Percentiles rank a stretch among this genome's conserved stretches.
phyloP scores from a whole-genome alignment of 2,113 vertebrate genomes.

The Trachemys scripta region DNA sequence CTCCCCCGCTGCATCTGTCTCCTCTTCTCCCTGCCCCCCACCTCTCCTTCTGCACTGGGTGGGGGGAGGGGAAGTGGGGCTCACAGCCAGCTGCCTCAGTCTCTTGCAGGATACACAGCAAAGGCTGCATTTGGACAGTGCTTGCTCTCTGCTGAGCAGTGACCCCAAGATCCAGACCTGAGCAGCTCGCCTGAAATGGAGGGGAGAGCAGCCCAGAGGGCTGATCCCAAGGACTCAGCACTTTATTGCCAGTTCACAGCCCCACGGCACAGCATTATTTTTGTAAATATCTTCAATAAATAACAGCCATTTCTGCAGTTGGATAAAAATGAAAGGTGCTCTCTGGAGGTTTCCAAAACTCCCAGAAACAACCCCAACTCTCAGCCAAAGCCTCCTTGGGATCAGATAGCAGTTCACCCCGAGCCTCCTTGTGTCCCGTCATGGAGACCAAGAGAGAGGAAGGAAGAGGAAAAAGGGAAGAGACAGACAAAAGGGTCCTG shows the following conservation, averaged over 20 bases:
- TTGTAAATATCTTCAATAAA: neutral
- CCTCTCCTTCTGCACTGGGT: fast-evolving
- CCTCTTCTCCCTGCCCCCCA: neutral
- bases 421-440: neutral
- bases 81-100: neutral
- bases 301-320: neutral
- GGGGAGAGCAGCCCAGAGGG: fast-evolving
- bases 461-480: neutral
- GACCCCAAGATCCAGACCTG: neutral
- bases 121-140: fast-evolving
- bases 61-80: fast-evolving
- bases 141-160: fast-evolving
- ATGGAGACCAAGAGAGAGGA: neutral
- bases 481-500: neutral
- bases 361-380: constrained; percentile 21
- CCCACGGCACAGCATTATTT: neutral
- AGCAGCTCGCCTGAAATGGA: neutral
- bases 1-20: neutral
- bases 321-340: neutral
- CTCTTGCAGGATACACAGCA: neutral
- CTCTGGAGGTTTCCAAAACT: neutral
- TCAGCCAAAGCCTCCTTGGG: neutral
- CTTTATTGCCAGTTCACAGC: neutral
- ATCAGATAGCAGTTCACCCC: neutral
- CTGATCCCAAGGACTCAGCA: fast-evolving